Conservation (phyloP, 2,113 vertebrate species). For the Callipepla squamata region DNA sequence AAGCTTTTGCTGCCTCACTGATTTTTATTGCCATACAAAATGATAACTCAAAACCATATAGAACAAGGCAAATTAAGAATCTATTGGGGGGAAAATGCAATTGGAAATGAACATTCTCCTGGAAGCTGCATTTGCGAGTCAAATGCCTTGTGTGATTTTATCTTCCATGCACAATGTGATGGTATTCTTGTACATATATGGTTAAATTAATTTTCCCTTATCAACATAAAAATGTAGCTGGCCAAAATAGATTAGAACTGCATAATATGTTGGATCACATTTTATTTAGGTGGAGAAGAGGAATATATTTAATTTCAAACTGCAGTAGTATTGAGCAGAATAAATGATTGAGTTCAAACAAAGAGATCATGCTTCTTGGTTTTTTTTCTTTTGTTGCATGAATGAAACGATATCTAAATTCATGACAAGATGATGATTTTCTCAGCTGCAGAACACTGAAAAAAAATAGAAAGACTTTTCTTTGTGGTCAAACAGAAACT, state of each 20-base stretch:
- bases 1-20: slow-evolving; percentile 60
- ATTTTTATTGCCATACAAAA: slow-evolving; percentile 63
- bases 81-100: slow-evolving; percentile 38
- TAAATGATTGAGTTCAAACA: slow-evolving; percentile 44
- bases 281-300: slow-evolving; percentile 45
- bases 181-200: slow-evolving; percentile 28
- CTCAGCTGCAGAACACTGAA: background rate
- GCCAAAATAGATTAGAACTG: slow-evolving; percentile 49
- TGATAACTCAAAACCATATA: slow-evolving; percentile 64
- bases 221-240: slow-evolving; percentile 40
- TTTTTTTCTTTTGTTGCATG: background rate
- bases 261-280: slow-evolving; percentile 28
- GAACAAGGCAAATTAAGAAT: slow-evolving; percentile 75
- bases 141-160: slow-evolving; percentile 54
- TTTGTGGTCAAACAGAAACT: background rate
- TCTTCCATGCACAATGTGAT: slow-evolving; percentile 19
- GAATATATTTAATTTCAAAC: slow-evolving; percentile 55
- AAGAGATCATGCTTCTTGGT: background rate
- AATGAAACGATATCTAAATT: slow-evolving; percentile 3
- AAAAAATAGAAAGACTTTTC: background rate
- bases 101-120: slow-evolving; percentile 52
- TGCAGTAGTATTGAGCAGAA: slow-evolving; percentile 8
- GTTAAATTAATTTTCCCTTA: slow-evolving; percentile 67
- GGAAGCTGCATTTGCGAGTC: slow-evolving; percentile 25
- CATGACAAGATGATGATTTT: slow-evolving; percentile 6